Conservation (phyloP, 2,888 invertebrate genomes). For the Tetranychus piercei region DNA sequence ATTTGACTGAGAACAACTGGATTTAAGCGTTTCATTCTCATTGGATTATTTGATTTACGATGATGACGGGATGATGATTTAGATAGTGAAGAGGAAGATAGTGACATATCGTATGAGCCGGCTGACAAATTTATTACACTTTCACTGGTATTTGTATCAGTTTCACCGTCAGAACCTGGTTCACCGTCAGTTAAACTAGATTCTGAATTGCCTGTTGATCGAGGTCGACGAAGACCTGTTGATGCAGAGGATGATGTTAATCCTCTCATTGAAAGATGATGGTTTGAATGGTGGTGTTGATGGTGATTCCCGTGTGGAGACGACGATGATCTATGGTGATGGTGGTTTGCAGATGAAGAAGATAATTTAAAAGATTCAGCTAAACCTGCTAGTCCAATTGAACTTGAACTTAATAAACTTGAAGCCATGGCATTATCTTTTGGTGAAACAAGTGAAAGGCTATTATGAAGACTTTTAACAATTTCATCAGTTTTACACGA, state of each 20-base stretch:
- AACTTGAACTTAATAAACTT: neutral
- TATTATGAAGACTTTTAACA: neutral
- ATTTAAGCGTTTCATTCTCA: constrained; percentile 35
- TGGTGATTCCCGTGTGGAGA: neutral
- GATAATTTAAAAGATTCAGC: constrained; percentile 8
- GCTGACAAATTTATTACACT: constrained; percentile 43
- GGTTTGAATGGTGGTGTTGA: neutral
- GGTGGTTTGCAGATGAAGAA: constrained; percentile 13
- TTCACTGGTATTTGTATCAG: constrained; percentile 10
- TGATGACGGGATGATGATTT: constrained; percentile 32
- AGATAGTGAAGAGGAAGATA: constrained; percentile 28
- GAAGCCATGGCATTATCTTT: constrained; percentile 5
- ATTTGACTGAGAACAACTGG: constrained; percentile 48
- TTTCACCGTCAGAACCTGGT: constrained; percentile 30
- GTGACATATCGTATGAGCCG: constrained; percentile 19
- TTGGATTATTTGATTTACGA: constrained; percentile 34
- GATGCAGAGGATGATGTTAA: constrained; percentile 12
- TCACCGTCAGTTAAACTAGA: constrained; percentile 33
- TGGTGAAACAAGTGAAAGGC: constrained; percentile 9
- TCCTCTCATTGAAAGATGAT: constrained; percentile 5
- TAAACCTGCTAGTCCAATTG: neutral
- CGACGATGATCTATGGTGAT: constrained; percentile 22
- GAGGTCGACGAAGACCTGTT: constrained; percentile 12
- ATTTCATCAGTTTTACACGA: constrained; percentile 9
- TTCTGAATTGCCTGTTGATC: constrained; percentile 21